Base-by-base conservation (phyloP, 2,888 invertebrate species). In the Stenotaenia linearis region DNA sequence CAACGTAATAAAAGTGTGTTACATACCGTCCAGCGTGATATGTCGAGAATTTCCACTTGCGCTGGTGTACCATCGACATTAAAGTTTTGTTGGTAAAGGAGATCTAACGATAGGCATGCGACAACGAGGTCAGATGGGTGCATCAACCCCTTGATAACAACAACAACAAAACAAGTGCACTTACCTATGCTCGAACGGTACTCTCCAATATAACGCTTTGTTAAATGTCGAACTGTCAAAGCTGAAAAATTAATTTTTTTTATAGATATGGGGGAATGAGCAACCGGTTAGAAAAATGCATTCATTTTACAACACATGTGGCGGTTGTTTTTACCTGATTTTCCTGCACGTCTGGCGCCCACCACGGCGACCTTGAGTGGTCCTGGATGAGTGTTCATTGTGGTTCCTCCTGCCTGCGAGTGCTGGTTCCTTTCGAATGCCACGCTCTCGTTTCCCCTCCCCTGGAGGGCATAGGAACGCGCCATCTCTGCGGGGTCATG, bases 131-230 rank as follows among this genome's bases (percentile, higher is more conserved):
- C 77, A 74, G 21, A 23, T 28, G 61, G 75, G 69, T 69, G 69
- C 69, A 69, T 69, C 69, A 69, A 69, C 69, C 69, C 69, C 69
- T 69, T 69, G 69, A 69, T 69, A 75, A 32, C 32, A 75, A 75
- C 32, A 75, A 75, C n/a, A 37, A 45, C 28, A 77, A 77, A 45
- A 21, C 32, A 35, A 30, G 35, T 32, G 6, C 23, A 32, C 74
- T 81, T 79, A 81, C 82, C 82, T 80, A 80, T 81, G 56, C 80
- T 82, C 50, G 92, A 92, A 87, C 92, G 92, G 88, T 92, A 92
- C 89, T 92, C 92, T 83, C 92, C 92, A 85, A 92, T 92, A 86
- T 92, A 92, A 84, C 92, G 89, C 87, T 92, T 92, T 82, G 92
- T 92, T 84, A 92, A 88, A 87, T 92, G 92, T 84, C 92, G 50